These are phyloP conservation scores for Osmoderma eremita DNA, from an alignment of 2,888 invertebrate species.

Conservation along the genomic window DNA sequence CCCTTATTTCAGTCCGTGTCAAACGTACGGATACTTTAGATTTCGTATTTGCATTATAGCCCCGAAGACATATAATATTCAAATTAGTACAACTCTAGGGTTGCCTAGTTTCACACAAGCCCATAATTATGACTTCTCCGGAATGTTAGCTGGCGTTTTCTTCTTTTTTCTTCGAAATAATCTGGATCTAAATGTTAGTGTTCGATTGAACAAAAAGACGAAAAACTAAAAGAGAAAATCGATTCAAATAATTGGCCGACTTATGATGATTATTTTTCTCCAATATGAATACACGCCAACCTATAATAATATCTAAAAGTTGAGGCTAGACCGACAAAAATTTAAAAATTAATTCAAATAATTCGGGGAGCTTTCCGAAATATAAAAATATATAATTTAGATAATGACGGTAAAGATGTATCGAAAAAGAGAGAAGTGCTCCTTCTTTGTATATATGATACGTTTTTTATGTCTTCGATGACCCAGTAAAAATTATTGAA, in stretches of 20 bases:
- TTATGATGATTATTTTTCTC: constrained; percentile 30
- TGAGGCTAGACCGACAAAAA: constrained; percentile 48
- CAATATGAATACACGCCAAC: constrained; percentile 3
- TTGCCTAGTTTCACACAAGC: constrained; percentile 16
- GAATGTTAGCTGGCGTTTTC: constrained; percentile 19
- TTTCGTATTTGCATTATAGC: constrained; percentile 47
- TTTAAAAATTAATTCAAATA: constrained; percentile 57
- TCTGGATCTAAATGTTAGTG: constrained; percentile 22
- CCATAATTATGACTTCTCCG: constrained; percentile 14
- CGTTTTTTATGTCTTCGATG: constrained; percentile 57
- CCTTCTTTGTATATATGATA: constrained; percentile 47
- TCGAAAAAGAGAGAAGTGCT: constrained; percentile 53
- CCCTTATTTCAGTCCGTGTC: constrained; percentile 41
- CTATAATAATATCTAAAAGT: constrained; percentile 37
- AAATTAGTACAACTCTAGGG: constrained; percentile 20
- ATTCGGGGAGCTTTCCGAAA: constrained; percentile 53
- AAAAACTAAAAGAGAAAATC: not conserved
- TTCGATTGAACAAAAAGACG: constrained; percentile 18
- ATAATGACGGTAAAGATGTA: constrained; percentile 54
- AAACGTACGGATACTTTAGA: constrained; percentile 46
- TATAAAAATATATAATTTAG: constrained; percentile 60
- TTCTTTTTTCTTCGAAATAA: constrained; percentile 19
- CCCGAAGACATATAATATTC: constrained; percentile 34
- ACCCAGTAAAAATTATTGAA: constrained; percentile 60
- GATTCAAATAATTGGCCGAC: constrained; percentile 25